phyloP scores from a whole-genome alignment of 2,113 vertebrate genomes.

The Microcebus tavaratra region DNA sequence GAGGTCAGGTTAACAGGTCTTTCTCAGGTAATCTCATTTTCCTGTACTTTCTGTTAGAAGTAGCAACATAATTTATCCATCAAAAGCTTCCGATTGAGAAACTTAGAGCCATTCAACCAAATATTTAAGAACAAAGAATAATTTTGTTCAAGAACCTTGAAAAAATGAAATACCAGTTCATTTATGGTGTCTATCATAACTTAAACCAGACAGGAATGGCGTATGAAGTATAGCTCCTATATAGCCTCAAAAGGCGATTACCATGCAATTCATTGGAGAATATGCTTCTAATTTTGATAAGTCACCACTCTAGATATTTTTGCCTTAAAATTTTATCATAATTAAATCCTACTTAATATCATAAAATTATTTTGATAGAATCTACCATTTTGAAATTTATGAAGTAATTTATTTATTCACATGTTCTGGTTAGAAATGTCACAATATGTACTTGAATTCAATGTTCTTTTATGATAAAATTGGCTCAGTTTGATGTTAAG shows the following conservation, averaged over 20 bases:
- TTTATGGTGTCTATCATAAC: background rate
- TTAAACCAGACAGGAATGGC: background rate
- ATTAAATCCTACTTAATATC: background rate
- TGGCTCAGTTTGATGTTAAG: background rate
- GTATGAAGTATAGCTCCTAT: too few relatives aligned
- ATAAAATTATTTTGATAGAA: background rate
- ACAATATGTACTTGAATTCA: background rate
- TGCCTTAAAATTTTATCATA: background rate
- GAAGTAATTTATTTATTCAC: constrained; percentile 1
- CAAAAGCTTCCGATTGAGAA: background rate
- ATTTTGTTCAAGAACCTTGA: background rate
- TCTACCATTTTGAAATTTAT: background rate
- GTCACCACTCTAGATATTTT: background rate
- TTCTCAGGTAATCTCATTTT: background rate
- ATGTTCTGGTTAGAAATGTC: constrained; percentile 9
- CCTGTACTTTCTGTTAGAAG: background rate
- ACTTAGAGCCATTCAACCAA: background rate
- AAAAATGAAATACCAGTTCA: background rate
- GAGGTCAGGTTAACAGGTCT: background rate
- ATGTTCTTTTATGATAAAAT: constrained; percentile 1
- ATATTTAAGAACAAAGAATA: background rate
- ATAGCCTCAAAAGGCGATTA: constrained; percentile 85
- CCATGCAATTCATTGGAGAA: constrained; percentile 90
- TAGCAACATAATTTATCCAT: background rate
- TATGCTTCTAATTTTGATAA: constrained; percentile 91